Conservation (phyloP, 2,888 invertebrate genomes). For the Ptycholaimellus sp. region DNA sequence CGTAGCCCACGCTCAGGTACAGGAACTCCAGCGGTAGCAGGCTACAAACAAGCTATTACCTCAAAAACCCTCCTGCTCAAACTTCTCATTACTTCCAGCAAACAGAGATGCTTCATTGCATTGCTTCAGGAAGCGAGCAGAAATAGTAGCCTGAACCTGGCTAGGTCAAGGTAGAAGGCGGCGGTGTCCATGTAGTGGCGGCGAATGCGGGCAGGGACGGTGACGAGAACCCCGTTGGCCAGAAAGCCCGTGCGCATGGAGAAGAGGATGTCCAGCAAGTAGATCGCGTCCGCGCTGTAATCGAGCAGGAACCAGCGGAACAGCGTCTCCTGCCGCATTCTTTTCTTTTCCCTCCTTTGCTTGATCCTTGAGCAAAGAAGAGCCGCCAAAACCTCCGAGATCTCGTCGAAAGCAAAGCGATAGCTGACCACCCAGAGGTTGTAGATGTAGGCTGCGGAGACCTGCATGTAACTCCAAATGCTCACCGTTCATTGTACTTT, state of each 20-base stretch:
- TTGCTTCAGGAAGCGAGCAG: no score
- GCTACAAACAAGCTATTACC: constrained; percentile 93
- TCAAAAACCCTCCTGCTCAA: no score
- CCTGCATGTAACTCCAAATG: no score
- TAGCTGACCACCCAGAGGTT: constrained; percentile 95
- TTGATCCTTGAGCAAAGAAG: no score
- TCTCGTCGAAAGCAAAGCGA: constrained; percentile 78
- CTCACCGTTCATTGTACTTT: no score
- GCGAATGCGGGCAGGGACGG: background rate
- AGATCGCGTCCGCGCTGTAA: constrained; percentile 82
- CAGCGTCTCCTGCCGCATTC: background rate
- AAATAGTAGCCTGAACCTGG: no score
- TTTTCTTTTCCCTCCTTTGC: no score
- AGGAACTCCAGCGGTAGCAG: constrained; percentile 87
- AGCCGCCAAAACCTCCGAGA: no score
- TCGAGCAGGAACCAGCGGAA: constrained; percentile 69
- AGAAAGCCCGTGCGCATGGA: constrained; percentile 90
- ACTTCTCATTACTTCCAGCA: no score
- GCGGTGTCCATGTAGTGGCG: constrained; percentile 23
- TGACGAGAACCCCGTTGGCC: constrained; percentile 31
- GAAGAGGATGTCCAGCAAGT: constrained; percentile 80
- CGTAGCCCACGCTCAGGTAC: constrained; percentile 76
- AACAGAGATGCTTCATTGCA: no score
- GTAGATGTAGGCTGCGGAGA: constrained; percentile 71
- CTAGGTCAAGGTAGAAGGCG: constrained; percentile 22